Conservation (phyloP, 2,797 vertebrate genomes). For the Chloroceryle inda region DNA sequence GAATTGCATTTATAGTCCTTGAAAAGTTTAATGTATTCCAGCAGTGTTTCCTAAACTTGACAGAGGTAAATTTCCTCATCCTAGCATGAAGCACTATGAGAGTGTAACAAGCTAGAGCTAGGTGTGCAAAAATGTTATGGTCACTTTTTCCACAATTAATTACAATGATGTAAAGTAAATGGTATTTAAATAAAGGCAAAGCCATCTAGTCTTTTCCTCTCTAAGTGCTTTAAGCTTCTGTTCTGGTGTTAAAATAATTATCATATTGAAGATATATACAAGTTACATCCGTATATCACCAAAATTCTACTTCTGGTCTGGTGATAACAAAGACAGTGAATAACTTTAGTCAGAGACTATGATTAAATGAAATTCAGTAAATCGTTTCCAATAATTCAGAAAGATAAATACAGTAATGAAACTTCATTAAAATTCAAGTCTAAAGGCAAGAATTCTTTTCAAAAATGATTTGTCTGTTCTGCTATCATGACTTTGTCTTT, state of each 20-base stretch:
- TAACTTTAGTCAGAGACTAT: not conserved
- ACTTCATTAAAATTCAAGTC: slow-evolving; percentile 6
- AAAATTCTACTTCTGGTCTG: not conserved
- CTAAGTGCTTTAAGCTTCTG: not conserved
- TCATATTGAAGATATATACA: not conserved
- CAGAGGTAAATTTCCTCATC: not conserved
- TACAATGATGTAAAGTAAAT: not conserved
- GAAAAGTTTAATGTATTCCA: not conserved
- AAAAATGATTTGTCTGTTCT: not conserved
- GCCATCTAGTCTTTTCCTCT: not conserved
- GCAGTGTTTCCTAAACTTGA: not conserved
- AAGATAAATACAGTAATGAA: slow-evolving; percentile 16
- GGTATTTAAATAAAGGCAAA: not conserved
- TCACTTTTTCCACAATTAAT: not conserved
- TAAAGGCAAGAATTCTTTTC: slow-evolving; percentile 8
- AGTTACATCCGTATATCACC: not conserved
- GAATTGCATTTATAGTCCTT: not conserved
- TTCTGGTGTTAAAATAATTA: not conserved
- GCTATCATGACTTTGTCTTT: not conserved
- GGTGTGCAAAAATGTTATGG: not conserved
- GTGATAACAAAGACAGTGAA: not conserved
- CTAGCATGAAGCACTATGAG: not conserved
- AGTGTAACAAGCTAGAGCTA: not conserved
- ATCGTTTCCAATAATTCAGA: not conserved
- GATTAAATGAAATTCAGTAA: slow-evolving; percentile 9